Evolutionary conservation across 2,797 vertebrate species (phyloP), one percentile per base, ranked within the genome.

Genomic region (Galagoides demidoff): DNA sequence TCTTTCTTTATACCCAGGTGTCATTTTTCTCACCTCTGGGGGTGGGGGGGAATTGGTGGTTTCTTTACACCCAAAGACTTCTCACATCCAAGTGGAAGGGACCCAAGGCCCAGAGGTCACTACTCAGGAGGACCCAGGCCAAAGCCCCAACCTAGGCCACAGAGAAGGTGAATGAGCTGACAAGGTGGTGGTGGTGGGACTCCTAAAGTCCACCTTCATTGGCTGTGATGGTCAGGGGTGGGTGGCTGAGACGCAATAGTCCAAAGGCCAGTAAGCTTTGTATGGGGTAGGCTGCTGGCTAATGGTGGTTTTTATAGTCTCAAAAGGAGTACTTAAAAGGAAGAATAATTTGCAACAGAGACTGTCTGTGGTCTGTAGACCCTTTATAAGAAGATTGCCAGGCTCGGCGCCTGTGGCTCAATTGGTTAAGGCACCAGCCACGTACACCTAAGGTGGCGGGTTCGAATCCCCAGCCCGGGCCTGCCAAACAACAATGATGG

Each of bases 1-100:
- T 68, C 68, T 57, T 59, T 82, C 55, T 77, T 92, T 31, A 91
- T n/a, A 61, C 49, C 84, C 84, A 37, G 37, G 57, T 89, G 94
- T 19, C 19, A 31, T 23, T 89, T 96, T 90, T 64, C 86, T 87
- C 76, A 70, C 66, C 39, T 85, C 52, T 20, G 17, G n/a, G 66
- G 66, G 85, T 90, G 34, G 81, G 66, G 82, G 90, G 34, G 77
- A 84, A 63, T 43, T 31, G 45, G 55, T 27, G 83, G 37, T 85
- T 81, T 71, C 25, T 34, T 39, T 77, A 29, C 73, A 16, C 83
- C 49, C 61, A 29, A 76, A 73, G n/a, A 93, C 8, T 73, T 29
- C 52, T 85, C 83, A 92, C 3, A 29, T 31, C 22, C 25, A 49
- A n/a, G 49, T 37, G 84, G 68, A 71, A 86, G 76, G 68, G 63